These are phyloP conservation scores for Calycopis cecrops DNA, from an alignment of 1,140 invertebrate species.

Conservation along the genomic window DNA sequence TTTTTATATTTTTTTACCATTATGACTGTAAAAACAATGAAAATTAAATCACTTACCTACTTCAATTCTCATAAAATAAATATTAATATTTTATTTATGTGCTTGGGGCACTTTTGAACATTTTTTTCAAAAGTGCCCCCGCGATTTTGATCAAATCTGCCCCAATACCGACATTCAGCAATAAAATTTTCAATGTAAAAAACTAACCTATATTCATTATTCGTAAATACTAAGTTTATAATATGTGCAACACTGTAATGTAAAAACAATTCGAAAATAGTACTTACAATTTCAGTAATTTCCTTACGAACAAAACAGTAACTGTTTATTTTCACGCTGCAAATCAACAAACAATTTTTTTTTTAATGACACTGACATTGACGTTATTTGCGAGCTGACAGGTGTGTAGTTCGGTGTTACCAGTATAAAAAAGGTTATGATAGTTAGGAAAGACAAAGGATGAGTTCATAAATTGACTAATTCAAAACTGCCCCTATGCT, in stretches of 20 bases:
- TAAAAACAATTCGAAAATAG: conserved; percentile 4
- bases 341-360: neutral
- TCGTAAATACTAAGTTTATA: conserved; percentile 6
- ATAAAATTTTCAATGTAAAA: neutral
- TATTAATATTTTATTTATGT: neutral
- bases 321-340: neutral
- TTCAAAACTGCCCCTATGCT: conserved; percentile 9
- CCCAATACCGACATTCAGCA: neutral
- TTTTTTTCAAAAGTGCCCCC: conserved; percentile 13
- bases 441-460: conserved; percentile 2
- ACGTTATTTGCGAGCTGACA: conserved; percentile 6
- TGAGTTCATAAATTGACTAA: conserved; percentile 5
- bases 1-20: conserved; percentile 13
- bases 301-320: neutral
- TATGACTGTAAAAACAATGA: conserved; percentile 3
- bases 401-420: conserved; percentile 6
- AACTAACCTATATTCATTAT: neutral
- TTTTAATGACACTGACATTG: conserved; percentile 5
- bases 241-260: neutral
- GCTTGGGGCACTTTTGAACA: conserved; percentile 12
- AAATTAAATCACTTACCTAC: neutral
- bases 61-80: neutral
- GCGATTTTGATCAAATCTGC: conserved; percentile 8
- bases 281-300: conserved; percentile 4
- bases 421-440: neutral